A percentile compares a stretch with the other conserved stretches of the same genome.
phyloP scores from a whole-genome alignment of 2,888 invertebrate genomes.

The Rotaria socialis region DNA sequence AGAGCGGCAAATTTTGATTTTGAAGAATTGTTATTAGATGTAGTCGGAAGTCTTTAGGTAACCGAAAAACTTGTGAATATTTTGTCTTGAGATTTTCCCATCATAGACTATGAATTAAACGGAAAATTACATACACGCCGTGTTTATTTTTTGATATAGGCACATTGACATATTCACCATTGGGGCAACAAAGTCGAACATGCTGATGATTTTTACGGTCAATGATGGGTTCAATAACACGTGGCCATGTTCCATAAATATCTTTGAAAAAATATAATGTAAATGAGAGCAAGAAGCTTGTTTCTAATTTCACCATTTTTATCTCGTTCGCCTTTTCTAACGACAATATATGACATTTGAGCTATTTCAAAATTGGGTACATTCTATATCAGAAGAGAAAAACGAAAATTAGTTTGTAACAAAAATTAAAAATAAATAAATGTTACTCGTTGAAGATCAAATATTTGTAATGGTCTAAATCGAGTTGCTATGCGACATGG shows the following conservation, averaged over 20 bases:
- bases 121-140: not conserved
- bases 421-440: not conserved
- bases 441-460: not conserved
- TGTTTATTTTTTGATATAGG: conserved; percentile 24
- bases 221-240: conserved; percentile 22
- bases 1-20: no score
- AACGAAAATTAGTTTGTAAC: not conserved
- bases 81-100: no score
- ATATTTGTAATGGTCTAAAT: conserved; percentile 11
- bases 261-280: not conserved
- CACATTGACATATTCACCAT: not conserved
- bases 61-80: no score
- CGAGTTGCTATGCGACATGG: not conserved
- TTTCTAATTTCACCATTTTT: not conserved
- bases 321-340: not conserved
- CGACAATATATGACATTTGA: not conserved
- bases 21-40: no score
- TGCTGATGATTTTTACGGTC: conserved; percentile 36
- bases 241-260: conserved; percentile 10
- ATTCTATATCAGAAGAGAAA: not conserved
- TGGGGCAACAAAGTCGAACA: conserved; percentile 25
- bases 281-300: no score
- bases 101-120: not conserved
- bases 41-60: no score
- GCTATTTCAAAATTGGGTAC: not conserved